Percentiles rank a stretch among this genome's conserved stretches.
Evolutionary conservation across 1,140 invertebrate genomes (phyloP).

Genomic region (Idris sp.): DNA sequence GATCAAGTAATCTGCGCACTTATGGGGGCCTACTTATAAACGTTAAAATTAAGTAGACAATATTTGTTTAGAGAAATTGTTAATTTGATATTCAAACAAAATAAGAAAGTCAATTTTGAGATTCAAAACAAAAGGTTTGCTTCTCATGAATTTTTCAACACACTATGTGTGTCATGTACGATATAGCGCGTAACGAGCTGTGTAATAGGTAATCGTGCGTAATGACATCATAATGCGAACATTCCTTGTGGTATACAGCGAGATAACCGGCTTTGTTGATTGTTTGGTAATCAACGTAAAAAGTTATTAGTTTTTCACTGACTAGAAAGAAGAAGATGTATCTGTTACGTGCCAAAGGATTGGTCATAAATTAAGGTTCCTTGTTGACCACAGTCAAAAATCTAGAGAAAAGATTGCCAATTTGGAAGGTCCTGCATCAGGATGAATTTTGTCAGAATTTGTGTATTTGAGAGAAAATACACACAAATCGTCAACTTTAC

Average conservation of each 20-base stretch:
- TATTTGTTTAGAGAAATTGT: too few relatives aligned
- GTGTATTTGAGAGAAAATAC: too few relatives aligned
- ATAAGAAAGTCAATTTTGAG: constrained; percentile 13
- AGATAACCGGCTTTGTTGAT: constrained; percentile 67
- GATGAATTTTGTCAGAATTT: too few relatives aligned
- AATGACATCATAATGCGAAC: constrained; percentile 72
- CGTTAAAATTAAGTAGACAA: too few relatives aligned
- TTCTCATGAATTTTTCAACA: constrained; percentile 52
- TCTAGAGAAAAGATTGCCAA: too few relatives aligned
- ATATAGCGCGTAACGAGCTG: constrained; percentile 71
- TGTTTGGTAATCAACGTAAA: constrained; percentile 51
- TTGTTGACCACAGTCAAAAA: too few relatives aligned
- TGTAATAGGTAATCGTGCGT: constrained; percentile 72
- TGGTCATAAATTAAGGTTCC: constrained; percentile 33
- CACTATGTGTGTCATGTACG: constrained; percentile 65
- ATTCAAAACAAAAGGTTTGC: constrained; percentile 35
- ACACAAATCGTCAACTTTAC: too few relatives aligned
- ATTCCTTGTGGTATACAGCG: constrained; percentile 63
- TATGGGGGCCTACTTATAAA: too few relatives aligned
- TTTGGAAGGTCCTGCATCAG: too few relatives aligned
- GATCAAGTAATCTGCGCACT: too few relatives aligned
- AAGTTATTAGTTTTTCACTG: constrained; percentile 44
- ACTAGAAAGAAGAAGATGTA: constrained; percentile 26
- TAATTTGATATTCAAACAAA: too few relatives aligned
- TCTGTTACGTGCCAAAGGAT: constrained; percentile 15